Base-by-base conservation (phyloP, 2,113 vertebrate genomes). In the Neolamprologus fasciatus region DNA sequence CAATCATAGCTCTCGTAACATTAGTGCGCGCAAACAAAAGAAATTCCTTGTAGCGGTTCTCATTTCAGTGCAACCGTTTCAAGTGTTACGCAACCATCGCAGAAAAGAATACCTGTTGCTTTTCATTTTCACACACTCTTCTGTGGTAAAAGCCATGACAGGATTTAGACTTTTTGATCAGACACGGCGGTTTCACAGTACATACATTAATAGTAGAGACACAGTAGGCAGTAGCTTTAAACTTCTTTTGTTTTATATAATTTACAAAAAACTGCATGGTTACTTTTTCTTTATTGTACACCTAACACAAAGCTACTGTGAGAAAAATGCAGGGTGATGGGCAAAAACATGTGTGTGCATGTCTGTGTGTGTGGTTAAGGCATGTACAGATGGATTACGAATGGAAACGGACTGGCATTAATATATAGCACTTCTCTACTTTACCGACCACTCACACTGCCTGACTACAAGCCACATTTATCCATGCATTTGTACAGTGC, bases 41-140 rank as follows among this genome's bases (percentile, higher is more conserved):
- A 31, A 31, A 13, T 31, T 31, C 26, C 45, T 12, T 50, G 71
- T 31, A 78, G 16, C 1, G 9, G 45, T 11, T 78, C 71, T 50
- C 6, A n/a, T 17, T 78, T 31, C 6, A 31, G 71, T 8, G 42
- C 45, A 78, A 8, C 6, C 1, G 0, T 31, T 78, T 13, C 9
- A 78, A 26, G 26, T 5, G 42, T 78, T 50, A 78, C 1, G 10
- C 6, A 78, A 13, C 26, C 16, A 31, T 50, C 1, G 6, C 71
- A 50, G 9, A 50, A 78, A 40, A 23, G 35, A 68, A 50, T 31
- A 8, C 42, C 71, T 31, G 71, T 76, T 76, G 68, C 68, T 47
- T 76, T 76, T 76, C 68, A 11, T 26, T 47, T 76, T 11, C 23
- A 76, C 13, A 3, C 21, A 71, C 12, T 42, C 35, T 71, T 71